These are phyloP conservation scores for Ferdinandea cuprea DNA, from an alignment of 2,888 invertebrate species.

Conservation along the genomic window DNA sequence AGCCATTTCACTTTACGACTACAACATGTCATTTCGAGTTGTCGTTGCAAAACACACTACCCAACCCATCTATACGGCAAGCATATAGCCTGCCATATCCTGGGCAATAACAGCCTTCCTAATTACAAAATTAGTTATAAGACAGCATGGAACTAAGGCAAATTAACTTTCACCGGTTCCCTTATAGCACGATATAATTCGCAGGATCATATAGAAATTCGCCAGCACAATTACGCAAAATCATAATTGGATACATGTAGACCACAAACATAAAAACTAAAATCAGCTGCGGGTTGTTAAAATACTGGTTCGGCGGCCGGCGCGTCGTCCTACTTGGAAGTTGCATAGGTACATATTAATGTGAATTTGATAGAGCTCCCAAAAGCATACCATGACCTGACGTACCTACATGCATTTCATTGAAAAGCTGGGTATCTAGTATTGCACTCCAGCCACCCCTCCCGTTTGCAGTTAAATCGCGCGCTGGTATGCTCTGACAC, in stretches of 20 bases:
- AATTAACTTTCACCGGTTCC: conserved; percentile 27
- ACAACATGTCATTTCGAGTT: conserved; percentile 37
- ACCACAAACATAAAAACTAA: conserved; percentile 63
- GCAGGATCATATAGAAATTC: conserved; percentile 28
- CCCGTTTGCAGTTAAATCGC: background rate
- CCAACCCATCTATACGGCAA: background rate
- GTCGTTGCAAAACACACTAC: conserved; percentile 21
- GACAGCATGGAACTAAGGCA: conserved; percentile 32
- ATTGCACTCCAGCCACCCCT: background rate
- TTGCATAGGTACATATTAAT: conserved; percentile 37
- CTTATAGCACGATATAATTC: background rate
- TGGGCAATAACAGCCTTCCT: conserved; percentile 49
- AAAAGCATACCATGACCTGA: background rate
- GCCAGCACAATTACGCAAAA: conserved; percentile 46
- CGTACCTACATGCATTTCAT: conserved; percentile 29
- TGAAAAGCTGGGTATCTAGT: conserved; percentile 8
- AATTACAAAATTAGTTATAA: conserved; percentile 57
- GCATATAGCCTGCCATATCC: conserved; percentile 8
- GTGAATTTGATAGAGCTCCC: conserved; percentile 49
- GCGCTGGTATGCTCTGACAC: conserved; percentile 12
- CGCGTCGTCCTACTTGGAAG: background rate
- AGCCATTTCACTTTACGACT: conserved; percentile 42
- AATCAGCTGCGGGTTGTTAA: conserved; percentile 51
- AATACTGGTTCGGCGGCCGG: conserved; percentile 6
- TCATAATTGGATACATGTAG: conserved; percentile 66